Conservation (phyloP, 1,140 invertebrate species). For the Microplitis mediator region DNA sequence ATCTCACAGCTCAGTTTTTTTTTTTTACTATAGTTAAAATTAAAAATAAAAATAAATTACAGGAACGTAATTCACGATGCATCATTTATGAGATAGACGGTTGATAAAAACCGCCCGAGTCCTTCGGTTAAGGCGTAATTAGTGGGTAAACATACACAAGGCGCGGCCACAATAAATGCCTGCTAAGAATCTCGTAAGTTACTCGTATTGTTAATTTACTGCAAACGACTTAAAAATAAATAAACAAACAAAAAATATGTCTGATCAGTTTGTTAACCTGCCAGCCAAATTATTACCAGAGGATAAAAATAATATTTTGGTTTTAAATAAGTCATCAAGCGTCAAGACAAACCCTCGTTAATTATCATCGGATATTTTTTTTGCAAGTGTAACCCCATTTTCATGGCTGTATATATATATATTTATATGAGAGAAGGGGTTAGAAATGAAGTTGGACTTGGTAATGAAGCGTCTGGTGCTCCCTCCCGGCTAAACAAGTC, state of each 20-base stretch:
- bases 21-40: too few species aligned
- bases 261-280: background rate
- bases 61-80: constrained; percentile 30
- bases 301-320: too few species aligned
- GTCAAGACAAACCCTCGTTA: too few species aligned
- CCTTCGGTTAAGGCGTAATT: constrained; percentile 24
- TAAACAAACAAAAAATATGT: background rate
- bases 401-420: constrained; percentile 36
- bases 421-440: constrained; percentile 47
- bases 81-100: constrained; percentile 30
- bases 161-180: background rate
- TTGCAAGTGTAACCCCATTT: constrained; percentile 34
- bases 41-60: background rate
- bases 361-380: too few species aligned
- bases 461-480: constrained; percentile 55
- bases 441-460: constrained; percentile 56
- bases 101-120: constrained; percentile 11
- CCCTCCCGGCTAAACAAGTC: constrained; percentile 53
- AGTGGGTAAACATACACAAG: constrained; percentile 16
- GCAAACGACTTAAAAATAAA: background rate
- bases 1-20: too few species aligned
- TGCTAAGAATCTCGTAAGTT: constrained; percentile 18
- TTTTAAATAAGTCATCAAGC: too few species aligned
- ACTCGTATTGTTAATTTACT: constrained; percentile 1
- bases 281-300: too few species aligned